A percentile compares a stretch with the other conserved stretches of the same genome.
phyloP scores from a whole-genome alignment of 2,797 vertebrate genomes.

The Balearica regulorum region DNA sequence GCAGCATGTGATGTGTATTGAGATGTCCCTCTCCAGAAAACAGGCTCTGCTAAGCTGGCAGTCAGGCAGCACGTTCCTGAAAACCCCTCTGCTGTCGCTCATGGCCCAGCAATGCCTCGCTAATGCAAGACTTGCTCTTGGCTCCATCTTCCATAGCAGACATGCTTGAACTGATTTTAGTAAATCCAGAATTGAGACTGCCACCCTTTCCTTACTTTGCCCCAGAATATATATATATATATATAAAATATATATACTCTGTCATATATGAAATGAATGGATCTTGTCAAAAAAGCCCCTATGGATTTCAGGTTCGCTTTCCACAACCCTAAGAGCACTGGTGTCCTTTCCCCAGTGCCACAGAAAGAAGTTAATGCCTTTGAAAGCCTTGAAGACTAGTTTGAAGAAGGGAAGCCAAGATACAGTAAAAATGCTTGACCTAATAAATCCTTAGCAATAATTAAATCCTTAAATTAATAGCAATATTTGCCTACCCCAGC shows the following conservation, averaged over 20 bases:
- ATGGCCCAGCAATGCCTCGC: accelerated
- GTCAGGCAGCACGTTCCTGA: background rate
- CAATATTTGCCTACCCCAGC: background rate
- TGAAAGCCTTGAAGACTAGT: background rate
- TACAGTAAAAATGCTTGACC: background rate
- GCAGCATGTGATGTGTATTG: background rate
- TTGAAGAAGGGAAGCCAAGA: background rate
- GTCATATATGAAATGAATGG: background rate
- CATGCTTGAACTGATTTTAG: background rate
- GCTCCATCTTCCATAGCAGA: background rate
- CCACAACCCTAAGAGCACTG: background rate
- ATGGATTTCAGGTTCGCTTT: background rate
- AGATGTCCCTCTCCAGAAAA: background rate
- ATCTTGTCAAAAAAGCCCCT: background rate
- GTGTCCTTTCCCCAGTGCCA: background rate
- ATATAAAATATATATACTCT: background rate
- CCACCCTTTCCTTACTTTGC: background rate
- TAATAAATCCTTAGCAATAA: background rate
- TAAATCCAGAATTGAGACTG: background rate
- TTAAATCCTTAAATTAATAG: background rate
- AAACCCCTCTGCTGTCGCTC: background rate
- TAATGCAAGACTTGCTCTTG: background rate
- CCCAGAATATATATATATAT: background rate
- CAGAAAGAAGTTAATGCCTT: background rate
- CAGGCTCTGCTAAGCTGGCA: background rate